Conservation (phyloP, 2,113 vertebrate genomes). For the Ictalurus furcatus region DNA sequence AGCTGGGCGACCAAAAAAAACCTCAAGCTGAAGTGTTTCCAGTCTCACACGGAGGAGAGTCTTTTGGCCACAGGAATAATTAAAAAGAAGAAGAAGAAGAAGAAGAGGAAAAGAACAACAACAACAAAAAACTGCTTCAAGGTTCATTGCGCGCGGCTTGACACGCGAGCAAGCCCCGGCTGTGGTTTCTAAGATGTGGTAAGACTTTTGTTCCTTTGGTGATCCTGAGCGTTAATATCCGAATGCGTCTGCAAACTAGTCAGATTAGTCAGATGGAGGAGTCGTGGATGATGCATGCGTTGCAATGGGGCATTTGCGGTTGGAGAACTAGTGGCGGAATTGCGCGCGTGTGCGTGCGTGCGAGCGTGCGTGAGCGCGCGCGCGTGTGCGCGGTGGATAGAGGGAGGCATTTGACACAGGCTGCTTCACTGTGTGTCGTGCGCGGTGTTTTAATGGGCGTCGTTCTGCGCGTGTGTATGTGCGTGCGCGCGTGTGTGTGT, state of each 20-base stretch:
- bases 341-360: not conserved
- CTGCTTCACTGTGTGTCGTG: constrained; percentile 50
- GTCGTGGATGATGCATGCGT: not conserved
- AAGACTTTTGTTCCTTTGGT: not conserved
- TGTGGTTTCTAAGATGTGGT: constrained; percentile 20
- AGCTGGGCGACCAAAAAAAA: not conserved
- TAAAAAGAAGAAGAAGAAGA: not conserved
- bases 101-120: not conserved
- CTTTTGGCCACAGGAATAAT: not conserved
- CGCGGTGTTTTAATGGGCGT: constrained; percentile 58
- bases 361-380: not conserved
- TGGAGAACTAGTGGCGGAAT: constrained; percentile 7
- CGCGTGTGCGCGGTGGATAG: not conserved
- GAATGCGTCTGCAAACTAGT: not conserved
- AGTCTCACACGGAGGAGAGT: not conserved
- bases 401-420: constrained; percentile 41
- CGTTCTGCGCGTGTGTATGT: constrained; percentile 28
- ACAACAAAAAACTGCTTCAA: not conserved
- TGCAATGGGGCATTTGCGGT: not conserved
- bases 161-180: not conserved
- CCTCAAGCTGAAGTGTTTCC: not conserved
- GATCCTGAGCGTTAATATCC: not conserved
- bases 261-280: not conserved
- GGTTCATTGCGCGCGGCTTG: constrained; percentile 13
- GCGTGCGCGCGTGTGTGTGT: not conserved